Conservation (phyloP, 2,888 invertebrate genomes). For the Bembecia ichneumoniformis region DNA sequence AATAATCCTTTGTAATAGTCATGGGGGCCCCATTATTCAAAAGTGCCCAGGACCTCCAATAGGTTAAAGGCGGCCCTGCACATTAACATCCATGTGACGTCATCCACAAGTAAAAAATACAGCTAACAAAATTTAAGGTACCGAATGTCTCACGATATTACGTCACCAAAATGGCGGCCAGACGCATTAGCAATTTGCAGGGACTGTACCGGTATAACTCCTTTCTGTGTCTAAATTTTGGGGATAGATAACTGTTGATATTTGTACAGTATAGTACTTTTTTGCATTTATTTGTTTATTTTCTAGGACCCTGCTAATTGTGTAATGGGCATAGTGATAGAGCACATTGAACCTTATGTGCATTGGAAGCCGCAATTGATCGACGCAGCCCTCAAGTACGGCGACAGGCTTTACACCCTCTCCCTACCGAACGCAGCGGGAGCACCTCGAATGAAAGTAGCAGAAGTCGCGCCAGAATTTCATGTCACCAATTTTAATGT, state of each 20-base stretch:
- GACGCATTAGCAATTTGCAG: no score
- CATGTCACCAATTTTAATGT: constrained; percentile 57
- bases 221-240: neutral
- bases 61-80: no score
- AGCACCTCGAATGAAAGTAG: constrained; percentile 29
- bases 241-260: neutral
- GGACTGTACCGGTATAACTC: neutral
- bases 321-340: constrained; percentile 72
- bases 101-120: no score
- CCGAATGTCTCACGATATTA: no score
- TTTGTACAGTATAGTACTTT: no score
- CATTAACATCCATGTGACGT: no score
- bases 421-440: constrained; percentile 35
- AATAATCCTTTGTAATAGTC: no score
- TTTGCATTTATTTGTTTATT: neutral
- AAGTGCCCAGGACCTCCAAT: no score
- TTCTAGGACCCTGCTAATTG: constrained; percentile 70
- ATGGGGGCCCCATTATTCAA: no score
- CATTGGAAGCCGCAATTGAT: constrained; percentile 72
- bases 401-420: constrained; percentile 72
- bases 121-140: no score
- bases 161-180: no score
- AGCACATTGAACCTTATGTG: constrained; percentile 66
- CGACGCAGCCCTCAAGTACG: constrained; percentile 75
- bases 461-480: constrained; percentile 35